Conservation (phyloP, 2,797 vertebrate genomes). For the Champsocephalus gunnari region DNA sequence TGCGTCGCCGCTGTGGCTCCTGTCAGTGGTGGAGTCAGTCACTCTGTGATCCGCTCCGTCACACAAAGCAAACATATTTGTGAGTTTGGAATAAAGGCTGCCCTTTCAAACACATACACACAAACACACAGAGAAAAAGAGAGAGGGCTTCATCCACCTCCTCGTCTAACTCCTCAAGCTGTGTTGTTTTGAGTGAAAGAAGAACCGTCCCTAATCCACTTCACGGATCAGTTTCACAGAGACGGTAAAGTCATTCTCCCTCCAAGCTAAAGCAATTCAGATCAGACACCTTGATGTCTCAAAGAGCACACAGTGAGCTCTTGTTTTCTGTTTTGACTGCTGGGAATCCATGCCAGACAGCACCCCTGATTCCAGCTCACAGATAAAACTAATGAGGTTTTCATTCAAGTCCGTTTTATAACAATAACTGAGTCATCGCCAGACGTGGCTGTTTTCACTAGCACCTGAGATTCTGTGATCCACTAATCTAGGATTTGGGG, state of each 20-base stretch:
- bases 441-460: conserved; percentile 76
- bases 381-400: conserved; percentile 85
- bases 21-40: no score
- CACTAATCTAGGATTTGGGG: conserved; percentile 73
- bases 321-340: conserved; percentile 87
- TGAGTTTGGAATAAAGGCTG: conserved; percentile 36
- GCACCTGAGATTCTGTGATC: conserved; percentile 71
- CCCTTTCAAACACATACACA: conserved; percentile 55
- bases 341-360: conserved; percentile 82
- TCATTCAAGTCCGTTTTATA: conserved; percentile 79
- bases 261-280: conserved; percentile 84
- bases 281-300: conserved; percentile 87
- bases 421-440: conserved; percentile 79
- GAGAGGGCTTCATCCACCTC: conserved; percentile 67
- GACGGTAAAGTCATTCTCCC: conserved; percentile 83
- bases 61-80: conserved; percentile 41
- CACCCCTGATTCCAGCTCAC: conserved; percentile 81
- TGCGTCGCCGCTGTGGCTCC: no score
- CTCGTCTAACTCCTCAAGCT: conserved; percentile 75
- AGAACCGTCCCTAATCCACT: conserved; percentile 85
- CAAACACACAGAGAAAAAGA: conserved; percentile 25
- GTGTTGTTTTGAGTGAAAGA: conserved; percentile 86
- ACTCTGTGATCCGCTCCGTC: no score
- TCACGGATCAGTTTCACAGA: conserved; percentile 85
- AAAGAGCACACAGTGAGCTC: conserved; percentile 84